Evolutionary conservation across 2,797 vertebrate genomes (phyloP), one percentile per base, ranked within the genome.

Genomic region (Sarcoramphus papa): DNA sequence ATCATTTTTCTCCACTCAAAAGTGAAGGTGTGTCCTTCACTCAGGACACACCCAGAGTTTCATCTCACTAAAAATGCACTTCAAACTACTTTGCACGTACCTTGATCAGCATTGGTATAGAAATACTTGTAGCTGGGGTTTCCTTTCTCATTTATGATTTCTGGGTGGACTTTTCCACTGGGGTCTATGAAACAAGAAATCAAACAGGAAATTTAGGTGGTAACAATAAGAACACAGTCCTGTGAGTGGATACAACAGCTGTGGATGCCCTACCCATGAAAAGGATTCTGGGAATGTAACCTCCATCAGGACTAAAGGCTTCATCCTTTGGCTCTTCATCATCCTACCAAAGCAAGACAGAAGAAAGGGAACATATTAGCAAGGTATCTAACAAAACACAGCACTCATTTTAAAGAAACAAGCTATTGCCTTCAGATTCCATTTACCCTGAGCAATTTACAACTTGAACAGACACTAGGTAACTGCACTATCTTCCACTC

Each of bases 91-190:
- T 69, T 43, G 85, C 60, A 72, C 85, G 70, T 98, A 99, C 99
- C 99, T 97, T 99, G 99, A 31, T 99, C 99, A 63, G 99, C 99
- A 13, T 93, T 99, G 97, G 98, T 99, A 98, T 99, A 99, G 97
- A 99, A 99, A 97, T 99, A 99, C 90, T 99, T 99, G 98, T 99
- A 99, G 98, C 98, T 99, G 53, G 99, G 99, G 92, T 99, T 99
- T 91, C 99, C 99, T 8, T 98, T 99, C 96, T 98, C 99, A 93
- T 99, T 99, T 87, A 98, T 99, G 95, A 99, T 99, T 97, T 99
- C 99, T 90, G 99, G 98, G 92, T 97, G 99, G 60, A 99, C 99
- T 94, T 98, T 98, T 75, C 99, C 99, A 59, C 98, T 99, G 85
- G 99, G 99, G 97, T 99, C 99, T 99, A 93, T 47, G 50, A 91